phyloP scores from a whole-genome alignment of 2,888 invertebrate species.

The Eulithis prunata region DNA sequence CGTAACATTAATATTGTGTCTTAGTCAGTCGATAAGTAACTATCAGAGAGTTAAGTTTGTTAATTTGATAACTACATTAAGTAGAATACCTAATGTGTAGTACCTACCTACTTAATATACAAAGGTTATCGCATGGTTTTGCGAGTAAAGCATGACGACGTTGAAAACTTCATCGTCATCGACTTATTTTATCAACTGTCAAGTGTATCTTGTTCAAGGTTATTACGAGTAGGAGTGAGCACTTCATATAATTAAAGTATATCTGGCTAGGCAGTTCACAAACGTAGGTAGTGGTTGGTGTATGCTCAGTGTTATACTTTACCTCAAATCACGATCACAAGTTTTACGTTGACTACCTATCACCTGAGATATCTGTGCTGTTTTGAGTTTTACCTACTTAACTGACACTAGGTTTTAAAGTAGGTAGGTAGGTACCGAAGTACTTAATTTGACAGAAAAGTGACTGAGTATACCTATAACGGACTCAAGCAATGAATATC shows the following conservation, averaged over 20 bases:
- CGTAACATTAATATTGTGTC: constrained; percentile 16
- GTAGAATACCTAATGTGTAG: too few relatives aligned
- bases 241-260: background rate
- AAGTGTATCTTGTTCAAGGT: constrained; percentile 9
- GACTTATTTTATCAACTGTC: constrained; percentile 5
- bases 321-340: background rate
- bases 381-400: background rate
- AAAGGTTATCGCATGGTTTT: constrained; percentile 22
- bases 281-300: too few relatives aligned
- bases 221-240: background rate
- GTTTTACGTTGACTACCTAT: background rate
- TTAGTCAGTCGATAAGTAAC: background rate
- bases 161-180: constrained; percentile 9
- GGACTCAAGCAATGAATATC: constrained; percentile 52
- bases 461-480: background rate
- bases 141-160: constrained; percentile 12
- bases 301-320: too few relatives aligned
- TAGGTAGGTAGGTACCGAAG: background rate
- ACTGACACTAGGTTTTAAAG: too few relatives aligned
- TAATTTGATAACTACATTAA: background rate
- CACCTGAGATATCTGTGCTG: background rate
- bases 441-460: constrained; percentile 9
- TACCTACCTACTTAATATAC: too few relatives aligned
- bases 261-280: too few relatives aligned
- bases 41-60: background rate